Conservation (phyloP, 1,140 invertebrate species). For the Proales similis region DNA sequence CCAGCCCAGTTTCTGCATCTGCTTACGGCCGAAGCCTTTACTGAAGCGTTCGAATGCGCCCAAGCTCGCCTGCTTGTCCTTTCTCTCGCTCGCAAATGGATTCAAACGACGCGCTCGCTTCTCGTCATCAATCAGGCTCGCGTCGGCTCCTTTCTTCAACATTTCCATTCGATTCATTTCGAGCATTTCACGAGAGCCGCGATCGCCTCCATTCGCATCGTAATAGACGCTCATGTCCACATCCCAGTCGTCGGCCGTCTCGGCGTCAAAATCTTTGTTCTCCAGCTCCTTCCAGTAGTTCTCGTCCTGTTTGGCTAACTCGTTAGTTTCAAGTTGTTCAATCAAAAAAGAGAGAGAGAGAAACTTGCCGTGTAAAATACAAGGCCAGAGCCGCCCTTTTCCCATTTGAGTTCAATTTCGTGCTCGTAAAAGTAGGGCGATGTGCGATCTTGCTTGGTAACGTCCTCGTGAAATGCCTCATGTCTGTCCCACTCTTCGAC, state of each 20-base stretch:
- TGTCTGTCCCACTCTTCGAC: slow-evolving; percentile 56
- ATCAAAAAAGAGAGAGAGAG: slow-evolving; percentile 55
- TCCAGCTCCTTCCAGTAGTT: slow-evolving; percentile 38
- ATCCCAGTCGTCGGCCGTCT: slow-evolving; percentile 60
- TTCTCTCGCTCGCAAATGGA: slow-evolving; percentile 39
- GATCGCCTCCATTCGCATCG: slow-evolving; percentile 51
- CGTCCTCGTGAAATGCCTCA: slow-evolving; percentile 59
- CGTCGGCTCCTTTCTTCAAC: slow-evolving; percentile 43
- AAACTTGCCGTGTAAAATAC: slow-evolving; percentile 62
- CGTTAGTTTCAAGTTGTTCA: slow-evolving; percentile 51
- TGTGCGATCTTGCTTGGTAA: slow-evolving; percentile 55
- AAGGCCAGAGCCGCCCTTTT: slow-evolving; percentile 60
- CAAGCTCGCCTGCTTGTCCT: not conserved
- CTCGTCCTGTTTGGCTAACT: slow-evolving; percentile 37
- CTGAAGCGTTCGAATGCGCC: slow-evolving; percentile 2
- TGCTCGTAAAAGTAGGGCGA: slow-evolving; percentile 56
- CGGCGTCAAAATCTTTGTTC: slow-evolving; percentile 56
- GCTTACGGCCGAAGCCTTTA: not conserved
- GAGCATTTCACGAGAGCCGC: slow-evolving; percentile 53
- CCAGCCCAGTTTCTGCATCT: too few relatives aligned
- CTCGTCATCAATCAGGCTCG: slow-evolving; percentile 44
- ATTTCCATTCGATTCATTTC: slow-evolving; percentile 53
- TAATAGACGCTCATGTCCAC: slow-evolving; percentile 60
- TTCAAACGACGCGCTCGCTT: slow-evolving; percentile 40
- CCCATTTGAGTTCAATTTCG: slow-evolving; percentile 60